A percentile compares a stretch with the other conserved stretches of the same genome.
Conservation (phyloP, 1,140 invertebrate species). For the Atta texana region DNA sequence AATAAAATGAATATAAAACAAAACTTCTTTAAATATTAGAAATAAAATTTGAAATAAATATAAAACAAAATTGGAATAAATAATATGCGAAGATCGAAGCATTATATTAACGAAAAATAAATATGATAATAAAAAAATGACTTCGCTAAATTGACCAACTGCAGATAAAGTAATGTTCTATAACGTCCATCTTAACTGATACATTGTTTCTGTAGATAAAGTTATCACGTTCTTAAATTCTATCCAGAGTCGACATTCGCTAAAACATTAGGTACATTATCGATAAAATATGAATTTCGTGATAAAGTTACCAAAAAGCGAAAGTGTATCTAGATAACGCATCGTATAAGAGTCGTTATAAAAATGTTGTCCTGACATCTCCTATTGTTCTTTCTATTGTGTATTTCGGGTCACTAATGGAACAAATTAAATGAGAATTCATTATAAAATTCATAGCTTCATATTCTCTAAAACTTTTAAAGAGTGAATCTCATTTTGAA, state of each 20-base stretch:
- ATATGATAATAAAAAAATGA: neutral
- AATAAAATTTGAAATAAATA: neutral
- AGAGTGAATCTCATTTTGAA: too few relatives aligned
- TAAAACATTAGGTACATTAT: conserved; percentile 16
- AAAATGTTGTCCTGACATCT: neutral
- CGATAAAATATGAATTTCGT: neutral
- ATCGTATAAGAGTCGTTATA: neutral
- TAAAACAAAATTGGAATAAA: neutral
- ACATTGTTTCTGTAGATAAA: neutral
- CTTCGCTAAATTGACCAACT: neutral
- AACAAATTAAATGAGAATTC: neutral
- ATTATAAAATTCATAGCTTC: neutral
- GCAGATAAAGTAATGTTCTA: conserved; percentile 1
- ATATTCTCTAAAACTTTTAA: neutral
- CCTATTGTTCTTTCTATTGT: too few relatives aligned
- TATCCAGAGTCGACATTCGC: neutral
- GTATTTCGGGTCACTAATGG: neutral
- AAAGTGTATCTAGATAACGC: neutral
- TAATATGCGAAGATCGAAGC: neutral
- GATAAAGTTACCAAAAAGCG: too few relatives aligned
- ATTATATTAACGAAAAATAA: neutral
- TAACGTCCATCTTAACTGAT: neutral
- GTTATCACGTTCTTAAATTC: neutral
- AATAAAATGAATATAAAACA: neutral
- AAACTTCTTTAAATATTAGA: neutral